Evolutionary conservation across 2,888 invertebrate genomes (phyloP).

Genomic region (Candidula unifasciata): DNA sequence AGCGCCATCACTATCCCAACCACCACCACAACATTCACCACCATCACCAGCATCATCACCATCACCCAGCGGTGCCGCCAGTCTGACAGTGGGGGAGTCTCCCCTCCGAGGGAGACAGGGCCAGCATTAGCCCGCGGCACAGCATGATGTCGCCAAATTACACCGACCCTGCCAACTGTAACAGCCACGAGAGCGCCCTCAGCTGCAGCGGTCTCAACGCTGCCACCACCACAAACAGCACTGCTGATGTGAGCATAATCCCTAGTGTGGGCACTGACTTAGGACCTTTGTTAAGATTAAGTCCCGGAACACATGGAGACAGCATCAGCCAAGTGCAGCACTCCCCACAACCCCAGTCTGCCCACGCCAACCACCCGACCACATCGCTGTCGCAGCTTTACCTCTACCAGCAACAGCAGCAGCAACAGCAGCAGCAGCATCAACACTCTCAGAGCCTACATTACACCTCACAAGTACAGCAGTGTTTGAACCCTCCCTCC

Average conservation of each 20-base stretch:
- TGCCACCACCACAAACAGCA: neutral
- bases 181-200: slow-evolving; percentile 27
- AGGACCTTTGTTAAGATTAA: neutral
- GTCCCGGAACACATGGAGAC: neutral
- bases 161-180: slow-evolving; percentile 26
- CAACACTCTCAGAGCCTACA: neutral
- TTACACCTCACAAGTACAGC: neutral
- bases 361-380: slow-evolving; percentile 14
- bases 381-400: neutral
- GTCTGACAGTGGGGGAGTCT: slow-evolving; percentile 42
- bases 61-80: slow-evolving; percentile 46
- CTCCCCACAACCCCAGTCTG: neutral
- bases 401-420: slow-evolving; percentile 11
- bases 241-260: neutral
- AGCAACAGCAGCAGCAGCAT: slow-evolving; percentile 16
- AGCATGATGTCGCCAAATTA: slow-evolving; percentile 18
- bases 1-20: slow-evolving; percentile 35
- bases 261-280: neutral
- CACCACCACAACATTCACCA: slow-evolving; percentile 39
- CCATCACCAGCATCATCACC: slow-evolving; percentile 40
- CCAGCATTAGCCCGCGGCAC: slow-evolving; percentile 1
- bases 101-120: slow-evolving; percentile 43
- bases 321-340: slow-evolving; percentile 2
- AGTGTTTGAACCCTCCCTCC: neutral
- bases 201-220: slow-evolving; percentile 5